phyloP scores from a whole-genome alignment of 2,888 invertebrate species.

The Physocephala rufipes region DNA sequence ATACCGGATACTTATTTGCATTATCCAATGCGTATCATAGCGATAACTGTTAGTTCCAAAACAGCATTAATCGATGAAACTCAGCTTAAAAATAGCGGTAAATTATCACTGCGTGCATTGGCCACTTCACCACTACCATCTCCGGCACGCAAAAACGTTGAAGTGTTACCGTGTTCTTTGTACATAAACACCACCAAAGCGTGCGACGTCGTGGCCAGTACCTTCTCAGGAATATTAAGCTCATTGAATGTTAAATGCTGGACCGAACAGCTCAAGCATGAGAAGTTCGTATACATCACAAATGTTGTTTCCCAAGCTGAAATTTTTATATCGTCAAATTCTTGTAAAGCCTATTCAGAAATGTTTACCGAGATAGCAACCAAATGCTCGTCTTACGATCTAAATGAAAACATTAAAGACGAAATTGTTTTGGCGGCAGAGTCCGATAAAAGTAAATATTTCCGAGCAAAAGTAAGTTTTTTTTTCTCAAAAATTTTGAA shows the following conservation, averaged over 20 bases:
- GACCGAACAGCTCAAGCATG: constrained; percentile 43
- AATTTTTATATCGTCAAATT: constrained; percentile 45
- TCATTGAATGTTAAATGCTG: constrained; percentile 45
- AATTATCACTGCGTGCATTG: constrained; percentile 38
- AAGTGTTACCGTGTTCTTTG: constrained; percentile 36
- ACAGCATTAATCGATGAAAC: constrained; percentile 37
- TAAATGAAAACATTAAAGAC: constrained; percentile 32
- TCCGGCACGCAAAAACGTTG: constrained; percentile 23
- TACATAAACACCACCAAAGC: constrained; percentile 40
- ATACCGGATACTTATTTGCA: constrained; percentile 43
- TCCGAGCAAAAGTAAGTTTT: constrained; percentile 38
- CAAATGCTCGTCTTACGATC: constrained; percentile 38
- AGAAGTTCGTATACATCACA: constrained; percentile 43
- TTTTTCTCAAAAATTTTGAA: background rate
- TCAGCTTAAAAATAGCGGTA: constrained; percentile 34
- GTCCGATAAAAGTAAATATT: constrained; percentile 18
- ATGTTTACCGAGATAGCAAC: constrained; percentile 43
- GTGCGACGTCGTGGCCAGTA: constrained; percentile 43
- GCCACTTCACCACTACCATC: constrained; percentile 11
- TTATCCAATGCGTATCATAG: constrained; percentile 46
- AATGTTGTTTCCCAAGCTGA: constrained; percentile 44
- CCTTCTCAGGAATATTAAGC: constrained; percentile 43
- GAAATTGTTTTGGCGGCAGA: constrained; percentile 42
- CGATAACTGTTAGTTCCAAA: constrained; percentile 39
- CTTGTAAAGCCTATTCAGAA: constrained; percentile 41